phyloP scores from a whole-genome alignment of 2,888 invertebrate species.

The Agriopis marginaria region DNA sequence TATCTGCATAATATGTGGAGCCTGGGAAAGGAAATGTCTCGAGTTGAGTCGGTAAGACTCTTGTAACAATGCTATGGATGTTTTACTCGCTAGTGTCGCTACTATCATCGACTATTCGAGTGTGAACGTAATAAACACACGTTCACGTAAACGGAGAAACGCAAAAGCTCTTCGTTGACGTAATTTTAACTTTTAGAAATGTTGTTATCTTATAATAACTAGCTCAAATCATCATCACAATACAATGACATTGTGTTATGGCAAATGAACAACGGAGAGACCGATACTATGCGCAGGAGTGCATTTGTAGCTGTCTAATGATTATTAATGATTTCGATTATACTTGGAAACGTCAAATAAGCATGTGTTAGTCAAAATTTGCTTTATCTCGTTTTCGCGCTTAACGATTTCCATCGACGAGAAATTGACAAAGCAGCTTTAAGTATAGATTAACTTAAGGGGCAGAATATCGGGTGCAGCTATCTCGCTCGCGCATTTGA shows the following conservation, averaged over 20 bases:
- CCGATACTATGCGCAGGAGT: background rate
- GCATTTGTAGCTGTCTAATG: background rate
- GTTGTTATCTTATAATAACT: background rate
- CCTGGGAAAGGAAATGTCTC: slow-evolving; percentile 7
- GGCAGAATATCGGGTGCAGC: too few species aligned
- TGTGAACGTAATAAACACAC: background rate
- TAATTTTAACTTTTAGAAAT: background rate
- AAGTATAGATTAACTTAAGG: too few species aligned
- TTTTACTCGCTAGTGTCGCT: background rate
- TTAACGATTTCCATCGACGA: too few species aligned
- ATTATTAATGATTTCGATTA: background rate
- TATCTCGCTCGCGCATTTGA: too few species aligned
- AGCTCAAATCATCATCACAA: slow-evolving; percentile 11
- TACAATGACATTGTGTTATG: background rate
- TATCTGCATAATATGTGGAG: slow-evolving; percentile 56
- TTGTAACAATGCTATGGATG: background rate
- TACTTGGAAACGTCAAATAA: background rate
- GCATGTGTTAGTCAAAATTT: background rate
- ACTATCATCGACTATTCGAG: background rate
- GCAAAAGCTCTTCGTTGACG: background rate
- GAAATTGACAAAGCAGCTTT: too few species aligned
- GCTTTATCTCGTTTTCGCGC: too few species aligned
- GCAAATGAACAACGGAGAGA: background rate
- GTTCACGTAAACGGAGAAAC: background rate
- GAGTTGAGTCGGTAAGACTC: slow-evolving; percentile 1